Conservation (phyloP, 1,140 invertebrate genomes). For the Drosophila pseudoananassae region DNA sequence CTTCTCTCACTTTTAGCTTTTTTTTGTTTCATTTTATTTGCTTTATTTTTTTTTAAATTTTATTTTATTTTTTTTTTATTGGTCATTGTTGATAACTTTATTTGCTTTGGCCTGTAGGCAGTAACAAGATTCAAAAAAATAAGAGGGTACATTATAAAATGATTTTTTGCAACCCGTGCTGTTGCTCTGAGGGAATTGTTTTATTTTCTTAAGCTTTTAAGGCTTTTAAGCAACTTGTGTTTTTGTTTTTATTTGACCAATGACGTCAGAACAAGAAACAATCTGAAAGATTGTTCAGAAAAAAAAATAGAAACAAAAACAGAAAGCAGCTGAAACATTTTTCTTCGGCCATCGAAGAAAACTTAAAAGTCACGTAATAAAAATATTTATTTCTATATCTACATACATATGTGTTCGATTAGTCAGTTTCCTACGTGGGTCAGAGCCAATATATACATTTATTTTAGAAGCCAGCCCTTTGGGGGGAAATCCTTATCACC, state of each 20-base stretch:
- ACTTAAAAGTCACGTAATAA: conserved; percentile 49
- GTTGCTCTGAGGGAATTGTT: conserved; percentile 35
- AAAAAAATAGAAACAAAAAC: conserved; percentile 3
- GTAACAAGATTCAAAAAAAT: conserved; percentile 21
- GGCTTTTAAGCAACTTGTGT: conserved; percentile 6
- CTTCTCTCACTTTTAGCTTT: conserved; percentile 28
- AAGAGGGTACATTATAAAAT: conserved; percentile 27
- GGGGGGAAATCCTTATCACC: conserved; percentile 32
- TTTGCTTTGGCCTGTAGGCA: conserved; percentile 56
- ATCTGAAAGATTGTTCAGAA: conserved; percentile 4
- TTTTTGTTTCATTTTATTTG: conserved; percentile 31
- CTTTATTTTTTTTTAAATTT: conserved; percentile 30
- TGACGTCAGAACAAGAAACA: conserved; percentile 37
- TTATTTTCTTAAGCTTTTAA: conserved; percentile 42
- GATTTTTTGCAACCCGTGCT: conserved; percentile 34
- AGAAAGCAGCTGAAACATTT: neutral
- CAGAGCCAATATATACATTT: conserved; percentile 16
- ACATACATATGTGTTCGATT: conserved; percentile 9
- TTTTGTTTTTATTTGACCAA: conserved; percentile 19
- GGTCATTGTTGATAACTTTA: conserved; percentile 78
- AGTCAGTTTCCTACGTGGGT: conserved; percentile 30
- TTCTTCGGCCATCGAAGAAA: conserved; percentile 5
- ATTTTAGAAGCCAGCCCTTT: neutral
- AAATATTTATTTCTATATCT: conserved; percentile 1
- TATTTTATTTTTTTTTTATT: conserved; percentile 45